A percentile compares a stretch with the other conserved stretches of the same genome.
Conservation (phyloP, 2,888 invertebrate species). For the Ellobium chinense region DNA sequence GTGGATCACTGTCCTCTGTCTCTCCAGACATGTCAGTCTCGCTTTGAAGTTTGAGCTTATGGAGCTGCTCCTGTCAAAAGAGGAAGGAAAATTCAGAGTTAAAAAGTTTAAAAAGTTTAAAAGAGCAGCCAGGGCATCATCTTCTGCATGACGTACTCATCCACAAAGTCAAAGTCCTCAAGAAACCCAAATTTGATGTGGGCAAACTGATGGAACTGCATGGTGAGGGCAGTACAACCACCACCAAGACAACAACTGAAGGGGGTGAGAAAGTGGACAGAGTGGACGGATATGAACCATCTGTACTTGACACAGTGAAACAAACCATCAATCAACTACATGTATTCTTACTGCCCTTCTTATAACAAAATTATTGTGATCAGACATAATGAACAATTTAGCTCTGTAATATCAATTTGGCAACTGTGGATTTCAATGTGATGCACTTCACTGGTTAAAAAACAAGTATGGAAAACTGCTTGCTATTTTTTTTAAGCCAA, state of each 20-base stretch:
- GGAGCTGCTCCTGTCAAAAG: conserved; percentile 50
- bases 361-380: no score
- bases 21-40: conserved; percentile 39
- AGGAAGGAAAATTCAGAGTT: neutral
- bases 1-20: conserved; percentile 50
- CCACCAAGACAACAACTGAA: conserved; percentile 65
- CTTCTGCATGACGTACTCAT: conserved; percentile 99
- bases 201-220: conserved; percentile 97
- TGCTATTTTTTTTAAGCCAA: no score
- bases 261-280: conserved; percentile 78
- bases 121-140: conserved; percentile 97
- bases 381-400: no score
- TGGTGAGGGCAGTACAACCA: conserved; percentile 86
- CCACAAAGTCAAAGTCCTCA: conserved; percentile 98
- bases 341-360: no score
- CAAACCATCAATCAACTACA: no score
- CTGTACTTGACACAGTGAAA: conserved; percentile 97
- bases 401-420: no score
- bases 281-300: conserved; percentile 94
- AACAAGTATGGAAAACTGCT: no score
- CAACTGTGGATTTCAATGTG: no score
- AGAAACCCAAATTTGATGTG: conserved; percentile 98
- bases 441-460: no score
- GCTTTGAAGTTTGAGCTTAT: conserved; percentile 45
- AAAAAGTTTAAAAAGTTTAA: conserved; percentile 93